Evolutionary conservation across 2,797 vertebrate genomes (phyloP).

Genomic region (Coilia nasus): DNA sequence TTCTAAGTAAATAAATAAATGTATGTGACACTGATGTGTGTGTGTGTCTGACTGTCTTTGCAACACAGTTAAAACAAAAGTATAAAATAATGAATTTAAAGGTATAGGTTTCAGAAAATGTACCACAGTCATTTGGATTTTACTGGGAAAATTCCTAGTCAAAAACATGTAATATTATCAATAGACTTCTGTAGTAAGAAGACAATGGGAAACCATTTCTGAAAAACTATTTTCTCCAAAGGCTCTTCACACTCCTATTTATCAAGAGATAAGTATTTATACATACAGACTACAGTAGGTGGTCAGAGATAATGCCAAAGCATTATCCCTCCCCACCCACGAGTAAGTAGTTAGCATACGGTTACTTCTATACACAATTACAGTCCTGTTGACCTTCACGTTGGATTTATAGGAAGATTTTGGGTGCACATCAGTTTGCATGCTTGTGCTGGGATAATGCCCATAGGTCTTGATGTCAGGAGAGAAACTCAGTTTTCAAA

Average conservation of each 20-base stretch:
- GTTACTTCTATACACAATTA: neutral
- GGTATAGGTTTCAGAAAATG: neutral
- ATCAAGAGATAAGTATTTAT: neutral
- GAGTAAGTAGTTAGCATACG: neutral
- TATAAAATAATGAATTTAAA: neutral
- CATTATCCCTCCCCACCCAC: neutral
- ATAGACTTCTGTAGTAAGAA: neutral
- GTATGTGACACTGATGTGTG: neutral
- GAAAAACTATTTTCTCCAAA: neutral
- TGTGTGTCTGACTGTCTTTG: neutral
- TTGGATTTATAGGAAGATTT: neutral
- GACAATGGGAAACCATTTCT: neutral
- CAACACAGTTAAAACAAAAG: neutral
- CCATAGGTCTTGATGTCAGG: neutral
- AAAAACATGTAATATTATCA: neutral
- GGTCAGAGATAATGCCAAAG: neutral
- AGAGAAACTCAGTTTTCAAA: too few species aligned
- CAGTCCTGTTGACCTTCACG: neutral
- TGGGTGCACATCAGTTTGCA: neutral
- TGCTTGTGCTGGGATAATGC: neutral
- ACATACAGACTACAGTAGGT: neutral
- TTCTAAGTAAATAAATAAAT: neutral
- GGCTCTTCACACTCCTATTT: neutral
- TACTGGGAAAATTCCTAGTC: neutral
- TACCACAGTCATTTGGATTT: neutral